Percentiles rank a stretch among this genome's conserved stretches.
phyloP scores from a whole-genome alignment of 1,140 invertebrate genomes.

The Carcinoscorpius rotundicauda region DNA sequence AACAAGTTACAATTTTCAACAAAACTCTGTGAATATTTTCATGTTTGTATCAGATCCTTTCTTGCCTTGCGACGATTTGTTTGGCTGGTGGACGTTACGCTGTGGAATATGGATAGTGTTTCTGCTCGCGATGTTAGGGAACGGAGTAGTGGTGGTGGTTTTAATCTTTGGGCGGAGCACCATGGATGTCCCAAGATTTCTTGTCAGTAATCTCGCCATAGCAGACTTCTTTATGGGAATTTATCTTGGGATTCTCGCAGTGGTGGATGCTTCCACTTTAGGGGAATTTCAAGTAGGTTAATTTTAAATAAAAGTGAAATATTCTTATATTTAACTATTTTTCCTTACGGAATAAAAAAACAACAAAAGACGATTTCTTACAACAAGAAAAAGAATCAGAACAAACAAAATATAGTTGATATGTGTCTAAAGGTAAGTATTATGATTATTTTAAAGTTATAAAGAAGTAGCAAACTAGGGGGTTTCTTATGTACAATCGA shows the following conservation, averaged over 20 bases:
- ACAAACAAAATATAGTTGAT: too few relatives aligned
- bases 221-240: conserved; percentile 96
- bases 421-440: too few relatives aligned
- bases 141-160: conserved; percentile 92
- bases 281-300: conserved; percentile 61
- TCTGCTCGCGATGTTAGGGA: conserved; percentile 87
- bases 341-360: too few relatives aligned
- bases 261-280: conserved; percentile 87
- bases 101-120: conserved; percentile 96
- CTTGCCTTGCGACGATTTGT: conserved; percentile 86
- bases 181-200: conserved; percentile 88
- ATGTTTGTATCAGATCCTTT: conserved; percentile 58
- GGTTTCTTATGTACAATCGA: too few relatives aligned
- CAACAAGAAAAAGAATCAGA: too few relatives aligned
- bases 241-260: conserved; percentile 85
- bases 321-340: too few relatives aligned
- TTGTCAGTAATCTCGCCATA: conserved; percentile 88
- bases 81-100: conserved; percentile 94
- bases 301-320: too few relatives aligned
- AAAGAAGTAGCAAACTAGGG: too few relatives aligned
- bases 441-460: too few relatives aligned
- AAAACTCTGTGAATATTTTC: neutral
- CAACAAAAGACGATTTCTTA: too few relatives aligned
- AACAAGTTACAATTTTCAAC: neutral
- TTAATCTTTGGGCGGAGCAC: conserved; percentile 80